Conservation (phyloP, 2,797 vertebrate genomes). For the Pangasius larnaudii region DNA sequence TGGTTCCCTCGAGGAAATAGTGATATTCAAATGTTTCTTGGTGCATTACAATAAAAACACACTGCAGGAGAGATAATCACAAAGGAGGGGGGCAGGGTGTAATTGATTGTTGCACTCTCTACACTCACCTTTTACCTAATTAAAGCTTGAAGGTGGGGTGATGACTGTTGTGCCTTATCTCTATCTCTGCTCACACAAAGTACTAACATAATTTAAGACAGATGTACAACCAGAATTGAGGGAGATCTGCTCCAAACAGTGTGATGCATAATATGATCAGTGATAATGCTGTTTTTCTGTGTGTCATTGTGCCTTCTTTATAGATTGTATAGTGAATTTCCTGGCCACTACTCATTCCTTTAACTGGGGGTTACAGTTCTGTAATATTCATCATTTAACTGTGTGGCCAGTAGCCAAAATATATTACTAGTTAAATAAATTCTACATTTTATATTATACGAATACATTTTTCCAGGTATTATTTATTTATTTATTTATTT, state of each 20-base stretch:
- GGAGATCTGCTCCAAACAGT: neutral
- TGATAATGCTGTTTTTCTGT: too few species aligned
- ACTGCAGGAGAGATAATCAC: slow-evolving; percentile 46
- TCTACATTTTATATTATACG: neutral
- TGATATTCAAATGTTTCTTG: neutral
- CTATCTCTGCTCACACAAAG: slow-evolving; percentile 23
- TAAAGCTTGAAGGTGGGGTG: slow-evolving; percentile 64
- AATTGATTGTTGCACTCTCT: slow-evolving; percentile 69
- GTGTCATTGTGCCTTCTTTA: neutral
- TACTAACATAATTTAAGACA: neutral
- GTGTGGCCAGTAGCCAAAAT: neutral
- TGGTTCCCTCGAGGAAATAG: neutral
- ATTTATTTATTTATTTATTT: neutral
- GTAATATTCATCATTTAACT: neutral
- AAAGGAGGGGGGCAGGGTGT: slow-evolving; percentile 22
- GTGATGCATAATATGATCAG: neutral
- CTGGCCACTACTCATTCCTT: neutral
- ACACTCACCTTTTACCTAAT: slow-evolving; percentile 68
- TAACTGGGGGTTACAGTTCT: neutral
- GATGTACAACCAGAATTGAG: neutral
- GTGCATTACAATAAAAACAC: slow-evolving; percentile 37
- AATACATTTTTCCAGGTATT: neutral
- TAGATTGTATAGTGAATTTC: neutral
- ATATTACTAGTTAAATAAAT: neutral
- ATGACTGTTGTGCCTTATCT: slow-evolving; percentile 63